These are phyloP conservation scores for Ophraella communa DNA, from an alignment of 2,888 invertebrate species.

Conservation along the genomic window DNA sequence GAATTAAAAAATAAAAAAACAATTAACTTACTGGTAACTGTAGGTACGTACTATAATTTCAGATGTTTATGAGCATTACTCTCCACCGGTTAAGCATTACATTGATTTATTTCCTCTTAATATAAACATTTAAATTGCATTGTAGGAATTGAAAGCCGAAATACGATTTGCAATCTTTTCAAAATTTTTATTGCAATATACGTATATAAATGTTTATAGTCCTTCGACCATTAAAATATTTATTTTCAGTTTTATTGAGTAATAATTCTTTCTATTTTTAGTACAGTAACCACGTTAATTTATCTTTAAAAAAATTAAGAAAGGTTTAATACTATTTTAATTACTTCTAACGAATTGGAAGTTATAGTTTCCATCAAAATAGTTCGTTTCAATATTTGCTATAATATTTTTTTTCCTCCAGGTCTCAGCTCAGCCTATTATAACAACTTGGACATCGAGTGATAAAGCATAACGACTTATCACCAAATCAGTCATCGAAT, in stretches of 20 bases:
- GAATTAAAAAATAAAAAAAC: not conserved
- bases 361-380: no score
- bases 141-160: slow-evolving; percentile 5
- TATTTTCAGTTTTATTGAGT: slow-evolving; percentile 24
- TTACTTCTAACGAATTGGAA: no score
- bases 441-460: no score
- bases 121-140: slow-evolving; percentile 1
- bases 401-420: no score
- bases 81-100: not conserved
- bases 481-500: no score
- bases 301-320: no score
- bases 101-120: slow-evolving; percentile 7
- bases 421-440: no score
- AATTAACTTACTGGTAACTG: not conserved
- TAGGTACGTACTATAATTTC: not conserved
- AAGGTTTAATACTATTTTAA: no score
- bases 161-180: slow-evolving; percentile 18
- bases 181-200: slow-evolving; percentile 17
- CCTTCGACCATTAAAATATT: slow-evolving; percentile 14
- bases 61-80: not conserved
- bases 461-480: no score
- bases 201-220: slow-evolving; percentile 20
- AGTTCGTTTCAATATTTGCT: no score
- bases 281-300: no score
- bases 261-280: slow-evolving; percentile 24